Evolutionary conservation across 2,113 vertebrate genomes (phyloP).

Genomic region (Thalassarche chlororhynchos): DNA sequence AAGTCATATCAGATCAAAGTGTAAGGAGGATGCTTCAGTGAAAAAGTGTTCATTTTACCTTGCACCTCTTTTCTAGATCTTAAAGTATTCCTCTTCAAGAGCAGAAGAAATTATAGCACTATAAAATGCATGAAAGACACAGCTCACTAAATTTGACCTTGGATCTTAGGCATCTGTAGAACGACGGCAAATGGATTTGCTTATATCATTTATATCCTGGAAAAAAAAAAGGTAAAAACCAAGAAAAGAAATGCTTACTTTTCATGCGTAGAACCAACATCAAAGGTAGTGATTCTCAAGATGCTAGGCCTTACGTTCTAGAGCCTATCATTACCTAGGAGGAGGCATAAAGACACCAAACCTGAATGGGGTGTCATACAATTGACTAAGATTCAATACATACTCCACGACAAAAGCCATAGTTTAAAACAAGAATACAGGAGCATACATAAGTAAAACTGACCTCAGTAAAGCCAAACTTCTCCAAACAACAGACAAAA

Average conservation of each 20-base stretch:
- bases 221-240: background rate
- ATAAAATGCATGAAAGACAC: background rate
- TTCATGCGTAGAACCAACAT: background rate
- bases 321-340: background rate
- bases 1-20: background rate
- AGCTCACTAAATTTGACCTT: background rate
- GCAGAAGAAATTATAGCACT: background rate
- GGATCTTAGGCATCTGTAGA: background rate
- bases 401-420: background rate
- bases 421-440: background rate
- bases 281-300: background rate
- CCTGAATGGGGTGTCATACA: background rate
- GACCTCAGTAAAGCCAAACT: background rate
- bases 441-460: background rate
- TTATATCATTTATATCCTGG: background rate
- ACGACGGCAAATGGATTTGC: background rate
- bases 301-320: background rate
- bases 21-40: background rate
- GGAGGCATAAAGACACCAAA: background rate
- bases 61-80: background rate
- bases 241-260: background rate
- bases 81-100: background rate
- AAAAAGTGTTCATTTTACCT: background rate
- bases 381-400: background rate
- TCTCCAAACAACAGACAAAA: slow-evolving; percentile 7